Percentiles rank a stretch among this genome's conserved stretches.
Evolutionary conservation across 2,888 invertebrate species (phyloP).

Genomic region (Drosophila fungiperda): DNA sequence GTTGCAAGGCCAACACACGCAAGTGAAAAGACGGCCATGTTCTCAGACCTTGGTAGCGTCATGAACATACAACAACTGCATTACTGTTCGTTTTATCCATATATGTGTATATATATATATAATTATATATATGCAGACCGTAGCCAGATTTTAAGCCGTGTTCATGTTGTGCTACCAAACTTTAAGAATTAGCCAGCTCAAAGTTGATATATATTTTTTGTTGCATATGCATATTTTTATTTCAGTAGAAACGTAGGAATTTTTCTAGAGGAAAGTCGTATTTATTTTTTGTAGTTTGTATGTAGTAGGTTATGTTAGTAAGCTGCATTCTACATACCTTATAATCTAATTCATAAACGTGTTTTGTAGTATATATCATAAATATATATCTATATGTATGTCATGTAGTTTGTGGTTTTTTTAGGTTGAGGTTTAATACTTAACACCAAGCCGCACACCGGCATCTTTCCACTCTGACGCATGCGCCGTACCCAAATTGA

Average conservation of each 20-base stretch:
- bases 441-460: slow-evolving; percentile 53
- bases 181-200: slow-evolving; percentile 79
- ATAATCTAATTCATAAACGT: slow-evolving; percentile 62
- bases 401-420: slow-evolving; percentile 11
- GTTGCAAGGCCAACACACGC: slow-evolving; percentile 26
- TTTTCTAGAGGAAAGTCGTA: slow-evolving; percentile 72
- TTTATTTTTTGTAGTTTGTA: slow-evolving; percentile 49
- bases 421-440: slow-evolving; percentile 57
- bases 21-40: slow-evolving; percentile 77
- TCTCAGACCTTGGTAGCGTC: slow-evolving; percentile 78
- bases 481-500: slow-evolving; percentile 46
- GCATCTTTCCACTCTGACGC: slow-evolving; percentile 46
- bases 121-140: slow-evolving; percentile 2
- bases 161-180: slow-evolving; percentile 75
- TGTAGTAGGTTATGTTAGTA: slow-evolving; percentile 46
- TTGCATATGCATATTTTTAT: slow-evolving; percentile 73
- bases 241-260: slow-evolving; percentile 72
- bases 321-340: slow-evolving; percentile 72
- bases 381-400: slow-evolving; percentile 24
- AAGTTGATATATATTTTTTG: slow-evolving; percentile 53
- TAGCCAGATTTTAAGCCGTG: slow-evolving; percentile 20
- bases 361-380: slow-evolving; percentile 24
- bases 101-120: background rate
- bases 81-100: background rate
- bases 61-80: slow-evolving; percentile 47